A percentile compares a stretch with the other conserved stretches of the same genome.
Evolutionary conservation across 1,140 invertebrate genomes (phyloP).

Genomic region (Calliphora vicina): DNA sequence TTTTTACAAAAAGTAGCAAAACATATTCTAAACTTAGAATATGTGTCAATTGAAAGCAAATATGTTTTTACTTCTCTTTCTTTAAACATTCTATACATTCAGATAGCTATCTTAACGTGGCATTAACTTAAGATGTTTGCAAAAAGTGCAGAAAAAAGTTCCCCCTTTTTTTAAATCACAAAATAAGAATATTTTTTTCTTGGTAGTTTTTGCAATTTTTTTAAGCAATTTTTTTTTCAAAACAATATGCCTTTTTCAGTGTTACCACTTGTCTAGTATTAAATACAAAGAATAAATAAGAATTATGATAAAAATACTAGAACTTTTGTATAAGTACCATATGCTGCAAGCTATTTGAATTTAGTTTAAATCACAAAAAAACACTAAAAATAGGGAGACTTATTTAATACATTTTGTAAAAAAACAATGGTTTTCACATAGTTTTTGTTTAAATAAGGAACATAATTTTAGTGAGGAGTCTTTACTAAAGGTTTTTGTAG

Average conservation of each 20-base stretch:
- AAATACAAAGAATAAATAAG: no score
- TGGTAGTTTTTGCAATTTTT: background rate
- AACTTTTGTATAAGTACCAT: no score
- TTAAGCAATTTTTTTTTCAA: background rate
- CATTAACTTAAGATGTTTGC: constrained; percentile 1
- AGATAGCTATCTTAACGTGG: constrained; percentile 18
- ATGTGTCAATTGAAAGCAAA: constrained; percentile 39
- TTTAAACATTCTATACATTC: background rate
- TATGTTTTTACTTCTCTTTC: constrained; percentile 12
- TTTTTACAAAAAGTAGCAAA: background rate
- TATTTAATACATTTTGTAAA: no score
- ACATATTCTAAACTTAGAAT: background rate
- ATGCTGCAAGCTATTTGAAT: no score
- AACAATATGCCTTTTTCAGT: background rate
- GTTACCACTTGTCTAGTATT: background rate
- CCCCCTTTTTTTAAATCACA: background rate
- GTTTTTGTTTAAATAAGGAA: no score
- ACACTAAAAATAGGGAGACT: no score
- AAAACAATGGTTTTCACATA: no score
- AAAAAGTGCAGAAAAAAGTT: background rate
- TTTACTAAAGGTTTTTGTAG: no score
- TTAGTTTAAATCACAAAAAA: no score
- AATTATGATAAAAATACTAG: no score
- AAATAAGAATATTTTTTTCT: background rate
- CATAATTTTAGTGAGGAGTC: no score